Base-by-base conservation (phyloP, 2,113 vertebrate genomes). In the Etheostoma spectabile region DNA sequence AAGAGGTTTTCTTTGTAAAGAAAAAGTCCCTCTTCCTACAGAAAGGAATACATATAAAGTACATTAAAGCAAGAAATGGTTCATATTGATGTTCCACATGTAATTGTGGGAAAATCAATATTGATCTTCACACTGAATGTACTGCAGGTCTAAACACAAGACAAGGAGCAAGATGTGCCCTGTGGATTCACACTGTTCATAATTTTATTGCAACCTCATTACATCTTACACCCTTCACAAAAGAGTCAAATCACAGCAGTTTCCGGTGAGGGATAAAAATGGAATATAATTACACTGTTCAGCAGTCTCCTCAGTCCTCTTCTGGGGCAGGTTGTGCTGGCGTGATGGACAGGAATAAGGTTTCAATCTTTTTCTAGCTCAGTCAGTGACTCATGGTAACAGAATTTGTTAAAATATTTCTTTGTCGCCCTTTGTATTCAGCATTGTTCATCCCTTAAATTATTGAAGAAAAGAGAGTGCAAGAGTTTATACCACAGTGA, bases 281-380 rank as follows among this genome's bases (percentile, higher is more conserved):
- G 15, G 19, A 2, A 48, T 46, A 70, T 73, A 67, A 70, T 82
- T 65, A 53, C n/a, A 73, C 38, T 30, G 27, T 66, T 68, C 42
- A 78, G 27, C 67, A 69, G 60, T 46, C 74, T 30, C 67, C 59
- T 45, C 14, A 22, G 5, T 52, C 55, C 48, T 65, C 52, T 51
- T 51, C 27, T 65, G 22, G 6, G 46, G 14, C 51, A 42, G 68
- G 6, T 8, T 57, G 51, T 69, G 68, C 66, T 30, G 30, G 56
- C 38, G 65, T 75, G 74, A 63, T 77, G 30, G 75, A 51, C 12
- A 45, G 21, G 33, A 71, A 70, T 8, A 24, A 15, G 24, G 8
- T 14, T 48, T 12, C 18, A 68, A 8, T 63, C n/a, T 69, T 61
- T 22, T 56, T 12, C n/a, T n/a, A 19, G 13, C 27, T 49, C 16